Percentiles rank a stretch among this genome's conserved stretches.
Conservation (phyloP, 2,888 invertebrate species). For the Drosophila imparisetae region DNA sequence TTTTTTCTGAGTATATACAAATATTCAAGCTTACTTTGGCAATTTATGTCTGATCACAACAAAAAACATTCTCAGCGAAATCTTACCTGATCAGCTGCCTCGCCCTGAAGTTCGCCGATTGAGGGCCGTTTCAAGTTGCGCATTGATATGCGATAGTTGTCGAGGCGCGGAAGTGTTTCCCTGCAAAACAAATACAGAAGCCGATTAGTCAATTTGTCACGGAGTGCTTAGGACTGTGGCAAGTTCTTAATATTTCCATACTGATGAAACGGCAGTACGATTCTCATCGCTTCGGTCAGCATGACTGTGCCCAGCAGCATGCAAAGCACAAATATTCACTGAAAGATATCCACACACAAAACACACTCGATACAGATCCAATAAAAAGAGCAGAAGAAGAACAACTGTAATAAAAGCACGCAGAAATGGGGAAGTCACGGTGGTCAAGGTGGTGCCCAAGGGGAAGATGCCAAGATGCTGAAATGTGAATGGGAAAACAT, state of each 20-base stretch:
- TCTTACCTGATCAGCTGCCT: slow-evolving; percentile 84
- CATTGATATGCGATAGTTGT: slow-evolving; percentile 92
- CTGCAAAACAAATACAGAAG: slow-evolving; percentile 79
- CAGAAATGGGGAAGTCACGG: slow-evolving; percentile 39
- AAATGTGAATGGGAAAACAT: slow-evolving; percentile 42
- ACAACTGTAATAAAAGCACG: slow-evolving; percentile 54
- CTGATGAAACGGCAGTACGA: slow-evolving; percentile 69
- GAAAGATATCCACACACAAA: slow-evolving; percentile 16
- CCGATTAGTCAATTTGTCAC: slow-evolving; percentile 4
- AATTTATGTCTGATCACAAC: slow-evolving; percentile 11
- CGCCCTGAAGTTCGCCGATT: slow-evolving; percentile 92
- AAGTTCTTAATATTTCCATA: slow-evolving; percentile 40
- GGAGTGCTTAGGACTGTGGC: background rate
- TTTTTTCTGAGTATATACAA: background rate
- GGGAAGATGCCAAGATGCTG: slow-evolving; percentile 42
- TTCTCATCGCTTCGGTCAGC: slow-evolving; percentile 69
- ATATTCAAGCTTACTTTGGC: background rate
- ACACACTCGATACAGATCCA: slow-evolving; percentile 38
- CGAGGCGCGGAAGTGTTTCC: slow-evolving; percentile 92
- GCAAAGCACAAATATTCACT: slow-evolving; percentile 61
- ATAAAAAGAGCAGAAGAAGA: slow-evolving; percentile 6
- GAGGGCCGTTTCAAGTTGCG: slow-evolving; percentile 92
- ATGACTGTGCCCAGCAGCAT: slow-evolving; percentile 62
- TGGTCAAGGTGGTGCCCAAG: slow-evolving; percentile 52
- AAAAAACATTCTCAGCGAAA: background rate